Evolutionary conservation across 2,113 vertebrate species (phyloP), one percentile per base, ranked within the genome.

Genomic region (Pollachius pollachius): DNA sequence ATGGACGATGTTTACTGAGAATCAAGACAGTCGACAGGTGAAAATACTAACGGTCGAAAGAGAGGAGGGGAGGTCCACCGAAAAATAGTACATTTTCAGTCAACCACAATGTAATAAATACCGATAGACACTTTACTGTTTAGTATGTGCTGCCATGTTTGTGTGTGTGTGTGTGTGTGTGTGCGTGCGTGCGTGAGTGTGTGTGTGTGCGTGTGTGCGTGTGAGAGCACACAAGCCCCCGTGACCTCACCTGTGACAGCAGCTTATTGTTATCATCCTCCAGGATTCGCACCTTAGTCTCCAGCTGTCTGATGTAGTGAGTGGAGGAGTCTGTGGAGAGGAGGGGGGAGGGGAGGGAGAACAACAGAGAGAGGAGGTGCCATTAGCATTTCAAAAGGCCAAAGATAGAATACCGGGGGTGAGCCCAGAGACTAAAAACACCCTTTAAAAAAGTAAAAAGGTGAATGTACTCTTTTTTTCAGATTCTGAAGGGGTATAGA

Each of bases 281-380:
- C 82, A 97, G 90, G 72, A 96, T 92, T 74, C 94, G 94, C 85
- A 95, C 95, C 91, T 96, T 98, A 65, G 93, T 94, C 91, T 98
- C 97, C 88, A 98, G 93, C 87, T 96, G 97, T 70, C 95, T 89
- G 90, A 96, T 93, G 85, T 97, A 97, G 90, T 93, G 41, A 48
- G 41, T 94, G 81, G 95, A 94, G 67, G 96, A 95, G 2, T 98
- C 97, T 99, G 81, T 64, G 73, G 69, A 67, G 74, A 67, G 70
- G 73, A 75, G 2, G 16, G 30, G 80, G 73, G 1, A 48, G 70
- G 83, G 67, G 37, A 52, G 37, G 15, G n/a, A 52, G 48, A 18
- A 54, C 48, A 8, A 18, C 15, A 76, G 68, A 78, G 17, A 61
- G 63, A 80, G 68, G 69, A 72, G 71, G 62, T 30, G 18, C 0